Base-by-base conservation (phyloP, 2,797 vertebrate species). In the Mus spretus region DNA sequence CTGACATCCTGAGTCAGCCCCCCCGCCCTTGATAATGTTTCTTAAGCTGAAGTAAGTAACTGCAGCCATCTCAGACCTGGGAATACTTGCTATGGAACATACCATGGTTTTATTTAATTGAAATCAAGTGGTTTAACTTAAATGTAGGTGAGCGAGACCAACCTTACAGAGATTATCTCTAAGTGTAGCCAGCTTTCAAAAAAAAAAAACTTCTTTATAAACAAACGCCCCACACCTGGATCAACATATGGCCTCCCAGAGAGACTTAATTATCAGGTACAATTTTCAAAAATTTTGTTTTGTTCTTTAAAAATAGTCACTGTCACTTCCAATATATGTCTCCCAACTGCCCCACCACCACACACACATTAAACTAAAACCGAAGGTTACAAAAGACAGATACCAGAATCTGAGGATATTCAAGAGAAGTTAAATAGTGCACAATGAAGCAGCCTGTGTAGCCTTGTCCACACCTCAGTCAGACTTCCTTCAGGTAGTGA, bases 101-200 rank as follows among this genome's bases (percentile, higher is more conserved):
- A 53, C 53, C 7, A 15, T 78, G 83, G 65, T 90, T 96, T 90
- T 72, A 89, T 89, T 83, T 72, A 89, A 78, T 26, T 81, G n/a
- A 86, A 95, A 93, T 74, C 47, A 91, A 90, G 88, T 78, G 94
- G 57, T 83, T 96, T 90, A 92, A 94, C 37, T 72, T 83, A 44
- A 81, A 63, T 80, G 91, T 80, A 89, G 90, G 85, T 89, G 70
- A 92, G 44, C 50, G 31, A 70, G 57, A 91, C 75, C 88, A 91
- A 91, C 13, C 26, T 88, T 94, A 63, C 20, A 86, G 83, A 94
- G 61, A 74, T 84, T 94, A 61, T 92, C 19, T 79, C 17, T 88
- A 28, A 86, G 3, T 55, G 57, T 86, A 94, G 24, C 31, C 40
- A 53, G 44, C 19, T 82, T 92, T 82, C 47, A 44, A 80, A 72